Base-by-base conservation (phyloP, 2,888 invertebrate genomes). In the Nephrocerus scutellatus region DNA sequence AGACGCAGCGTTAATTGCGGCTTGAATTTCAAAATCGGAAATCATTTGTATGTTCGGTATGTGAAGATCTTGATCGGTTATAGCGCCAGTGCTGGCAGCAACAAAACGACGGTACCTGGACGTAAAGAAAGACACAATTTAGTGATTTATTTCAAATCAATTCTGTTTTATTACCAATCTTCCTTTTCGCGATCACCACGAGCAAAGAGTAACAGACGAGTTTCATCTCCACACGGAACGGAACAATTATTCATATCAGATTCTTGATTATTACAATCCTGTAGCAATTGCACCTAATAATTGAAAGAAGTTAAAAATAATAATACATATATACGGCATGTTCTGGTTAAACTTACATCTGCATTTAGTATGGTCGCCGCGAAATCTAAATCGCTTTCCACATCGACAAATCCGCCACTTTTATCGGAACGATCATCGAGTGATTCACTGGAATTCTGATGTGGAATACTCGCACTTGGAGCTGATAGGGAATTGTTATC, bases 191-290 rank as follows among this genome's bases (percentile, higher is more conserved):
- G 59, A 44, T 65, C 64, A 21, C 59, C 58, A 19, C 68, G 58
- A 1, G 68, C 56, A 43, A 68, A 68, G 6, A 68, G 41, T 32
- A 68, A 36, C 18, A 68, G 43, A 24, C 66, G 57, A 21, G 60
- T 62, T 50, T 68, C 66, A 50, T 68, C 68, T 4, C 67, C 67
- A 30, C 62, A 64, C 3, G 66, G 68, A n/a, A 67, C 57, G 1
- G 50, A 55, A 3, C 60, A 53, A 6, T 55, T 57, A 5, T 47
- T 45, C 6, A 55, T 38, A 9, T 57, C 56, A 12, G 49, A 39
- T 21, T 63, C 62, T n/a, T 23, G 3, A 12, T 23, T 23, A n/a
- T 23, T 5, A 23, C 4, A n/a, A n/a, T 23, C 12, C 10, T 22
- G 10, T 7, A 8, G 25, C 28, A 28, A 28, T n/a, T 12, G 20